phyloP scores from a whole-genome alignment of 1,140 invertebrate genomes.

The Drosophila sechellia region DNA sequence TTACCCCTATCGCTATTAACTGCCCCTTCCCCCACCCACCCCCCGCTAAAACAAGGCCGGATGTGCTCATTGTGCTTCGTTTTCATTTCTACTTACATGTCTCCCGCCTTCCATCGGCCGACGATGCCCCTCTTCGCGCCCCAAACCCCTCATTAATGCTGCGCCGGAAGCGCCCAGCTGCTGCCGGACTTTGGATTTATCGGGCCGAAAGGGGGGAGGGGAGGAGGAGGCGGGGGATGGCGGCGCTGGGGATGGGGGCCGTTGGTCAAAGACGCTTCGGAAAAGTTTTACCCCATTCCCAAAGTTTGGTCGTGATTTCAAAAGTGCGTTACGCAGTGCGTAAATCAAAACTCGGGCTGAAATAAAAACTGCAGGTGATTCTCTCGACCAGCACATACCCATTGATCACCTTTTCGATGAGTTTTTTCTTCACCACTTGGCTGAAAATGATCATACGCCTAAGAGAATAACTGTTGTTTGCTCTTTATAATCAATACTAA shows the following conservation, averaged over 20 bases:
- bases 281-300: slow-evolving; percentile 21
- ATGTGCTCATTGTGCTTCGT: slow-evolving; percentile 69
- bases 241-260: background rate
- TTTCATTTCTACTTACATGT: slow-evolving; percentile 63
- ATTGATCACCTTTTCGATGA: too few relatives aligned
- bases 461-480: too few relatives aligned
- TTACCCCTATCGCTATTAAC: slow-evolving; percentile 36
- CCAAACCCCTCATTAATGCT: slow-evolving; percentile 35
- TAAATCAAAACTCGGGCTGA: slow-evolving; percentile 37
- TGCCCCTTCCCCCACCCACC: background rate
- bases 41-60: slow-evolving; percentile 35
- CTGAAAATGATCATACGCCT: too few relatives aligned
- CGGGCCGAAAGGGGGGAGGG: background rate
- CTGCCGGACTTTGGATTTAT: slow-evolving; percentile 27
- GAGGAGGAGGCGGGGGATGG: background rate
- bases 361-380: slow-evolving; percentile 13
- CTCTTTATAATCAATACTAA: too few relatives aligned
- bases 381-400: too few relatives aligned
- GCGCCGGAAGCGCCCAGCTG: slow-evolving; percentile 45
- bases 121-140: slow-evolving; percentile 13
- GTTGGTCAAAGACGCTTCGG: slow-evolving; percentile 26
- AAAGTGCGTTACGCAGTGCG: slow-evolving; percentile 47
- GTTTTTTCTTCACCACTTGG: too few relatives aligned
- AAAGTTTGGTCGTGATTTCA: slow-evolving; percentile 26
- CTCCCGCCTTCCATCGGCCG: slow-evolving; percentile 11